phyloP scores from a whole-genome alignment of 2,797 vertebrate genomes.

The Lepilemur septentrionalis region DNA sequence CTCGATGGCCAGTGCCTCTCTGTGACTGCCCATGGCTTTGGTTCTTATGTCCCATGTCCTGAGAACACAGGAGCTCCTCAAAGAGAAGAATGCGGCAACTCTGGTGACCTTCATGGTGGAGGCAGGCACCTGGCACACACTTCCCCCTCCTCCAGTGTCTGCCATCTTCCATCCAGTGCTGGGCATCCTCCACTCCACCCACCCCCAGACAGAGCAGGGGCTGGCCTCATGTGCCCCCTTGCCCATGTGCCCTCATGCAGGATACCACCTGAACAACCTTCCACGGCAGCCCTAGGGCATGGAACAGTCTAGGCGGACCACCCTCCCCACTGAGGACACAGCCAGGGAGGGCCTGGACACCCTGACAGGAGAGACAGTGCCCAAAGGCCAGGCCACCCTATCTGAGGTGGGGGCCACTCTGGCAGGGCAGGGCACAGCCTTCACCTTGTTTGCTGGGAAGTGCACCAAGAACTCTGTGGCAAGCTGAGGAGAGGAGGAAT shows the following conservation, averaged over 20 bases:
- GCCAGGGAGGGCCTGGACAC: neutral
- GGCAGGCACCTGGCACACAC: neutral
- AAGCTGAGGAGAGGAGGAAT: neutral
- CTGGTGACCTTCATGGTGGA: neutral
- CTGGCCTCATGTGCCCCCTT: neutral
- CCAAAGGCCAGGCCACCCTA: neutral
- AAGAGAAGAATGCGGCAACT: neutral
- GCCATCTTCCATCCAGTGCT: neutral
- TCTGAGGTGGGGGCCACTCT: neutral
- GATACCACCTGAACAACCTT: neutral
- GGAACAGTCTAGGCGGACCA: neutral
- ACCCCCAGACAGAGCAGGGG: neutral
- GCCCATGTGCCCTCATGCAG: neutral
- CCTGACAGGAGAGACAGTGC: neutral
- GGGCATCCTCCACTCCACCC: neutral
- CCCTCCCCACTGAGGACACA: neutral
- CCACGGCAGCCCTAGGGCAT: neutral
- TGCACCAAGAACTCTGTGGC: neutral
- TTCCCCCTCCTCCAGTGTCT: accelerated
- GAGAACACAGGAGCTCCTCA: neutral
- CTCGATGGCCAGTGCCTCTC: neutral
- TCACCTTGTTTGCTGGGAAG: neutral
- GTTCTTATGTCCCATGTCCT: neutral
- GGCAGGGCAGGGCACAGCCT: neutral
- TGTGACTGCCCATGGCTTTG: neutral